Base-by-base conservation (phyloP, 2,797 vertebrate species). In the Meda fulgida region DNA sequence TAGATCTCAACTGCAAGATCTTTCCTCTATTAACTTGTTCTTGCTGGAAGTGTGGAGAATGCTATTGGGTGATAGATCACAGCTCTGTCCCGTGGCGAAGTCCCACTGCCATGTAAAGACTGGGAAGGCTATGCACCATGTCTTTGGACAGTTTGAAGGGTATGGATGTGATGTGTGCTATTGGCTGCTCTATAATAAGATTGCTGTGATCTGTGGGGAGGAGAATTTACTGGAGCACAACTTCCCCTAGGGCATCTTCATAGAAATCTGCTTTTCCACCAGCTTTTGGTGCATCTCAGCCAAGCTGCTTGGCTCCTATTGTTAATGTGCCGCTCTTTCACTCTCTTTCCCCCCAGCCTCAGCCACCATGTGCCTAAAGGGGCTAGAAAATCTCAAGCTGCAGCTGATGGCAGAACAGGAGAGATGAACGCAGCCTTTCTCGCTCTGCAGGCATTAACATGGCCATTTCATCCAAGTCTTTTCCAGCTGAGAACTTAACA, bases 191-290 rank as follows among this genome's bases (percentile, higher is more conserved):
- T 89, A 89, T 91, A 91, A 92, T 91, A 92, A 91, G 87, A 89
- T 70, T 80, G 80, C 53, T 70, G 83, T 87, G 84, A 82, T 91
- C 88, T 73, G 80, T 80, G 66, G 88, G 87, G 87, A 90, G 87
- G 79, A 86, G 82, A 87, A 89, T 91, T 91, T 91, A 91, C 79
- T 91, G 88, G 91, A 92, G 88, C 89, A 91, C 86, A 85, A 72
- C 88, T 89, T 79, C 88, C 89, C 60, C 87, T 77, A 81, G 89
- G 90, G 89, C 88, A 85, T 88, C 87, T 88, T 89, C 86, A 85
- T 85, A 87, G 86, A 89, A 91, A 89, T 80, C 88, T 87, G 88
- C 81, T 85, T 58, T 84, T 79, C 55, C 43, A 87, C 77, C 84
- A 70, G 78, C 78, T 84, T 78, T 79, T 65, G 51, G 66, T 48